Percentiles rank a stretch among this genome's conserved stretches.
Evolutionary conservation across 2,113 vertebrate species (phyloP).

Genomic region (Gymnorhina tibicen): DNA sequence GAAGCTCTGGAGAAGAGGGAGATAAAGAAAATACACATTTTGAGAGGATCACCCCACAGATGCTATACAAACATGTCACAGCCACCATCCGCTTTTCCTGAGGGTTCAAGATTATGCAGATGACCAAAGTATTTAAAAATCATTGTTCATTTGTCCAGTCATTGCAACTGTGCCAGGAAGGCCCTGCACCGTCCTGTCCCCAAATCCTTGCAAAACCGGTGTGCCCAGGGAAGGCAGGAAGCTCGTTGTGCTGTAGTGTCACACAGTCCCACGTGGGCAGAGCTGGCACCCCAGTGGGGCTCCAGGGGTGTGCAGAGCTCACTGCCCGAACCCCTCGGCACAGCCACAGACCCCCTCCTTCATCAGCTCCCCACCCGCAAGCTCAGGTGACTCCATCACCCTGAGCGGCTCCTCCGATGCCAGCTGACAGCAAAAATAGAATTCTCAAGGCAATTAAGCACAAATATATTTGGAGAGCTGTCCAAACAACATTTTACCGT

Average conservation of each 20-base stretch:
- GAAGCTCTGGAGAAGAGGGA: neutral
- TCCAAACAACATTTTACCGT: neutral
- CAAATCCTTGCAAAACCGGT: neutral
- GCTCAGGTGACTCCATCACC: neutral
- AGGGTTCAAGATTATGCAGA: neutral
- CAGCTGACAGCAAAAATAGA: neutral
- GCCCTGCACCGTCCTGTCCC: no score
- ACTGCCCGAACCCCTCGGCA: neutral
- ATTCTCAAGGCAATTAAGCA: neutral
- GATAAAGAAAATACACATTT: neutral
- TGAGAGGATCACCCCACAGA: neutral
- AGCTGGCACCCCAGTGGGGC: neutral
- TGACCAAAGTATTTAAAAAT: neutral
- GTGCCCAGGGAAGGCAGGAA: neutral
- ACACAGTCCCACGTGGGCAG: neutral
- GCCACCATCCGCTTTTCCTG: neutral
- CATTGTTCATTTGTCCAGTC: neutral
- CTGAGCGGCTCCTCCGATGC: neutral
- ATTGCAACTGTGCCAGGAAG: neutral
- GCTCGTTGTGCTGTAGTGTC: neutral
- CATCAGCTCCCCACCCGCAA: neutral
- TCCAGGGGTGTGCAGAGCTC: neutral
- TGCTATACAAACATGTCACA: neutral
- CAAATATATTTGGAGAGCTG: neutral
- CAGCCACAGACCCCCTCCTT: neutral